Base-by-base conservation (phyloP, 2,797 vertebrate genomes). In the Mionectes olivaceus region DNA sequence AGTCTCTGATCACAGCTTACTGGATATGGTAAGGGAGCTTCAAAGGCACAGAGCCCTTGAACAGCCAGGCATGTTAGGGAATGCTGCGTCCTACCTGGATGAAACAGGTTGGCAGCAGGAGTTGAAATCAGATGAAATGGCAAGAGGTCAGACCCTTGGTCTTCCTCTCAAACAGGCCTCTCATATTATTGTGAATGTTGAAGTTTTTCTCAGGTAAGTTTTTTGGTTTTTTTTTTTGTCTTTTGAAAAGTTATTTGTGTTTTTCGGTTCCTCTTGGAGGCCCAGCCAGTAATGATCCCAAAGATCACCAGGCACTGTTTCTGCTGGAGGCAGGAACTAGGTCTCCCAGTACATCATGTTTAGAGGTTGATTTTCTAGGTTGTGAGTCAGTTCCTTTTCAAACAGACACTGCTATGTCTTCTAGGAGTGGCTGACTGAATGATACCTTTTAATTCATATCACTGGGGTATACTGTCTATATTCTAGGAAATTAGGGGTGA, bases 1-100 rank as follows among this genome's bases (percentile, higher is more conserved):
- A 13, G 44, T 39, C 3, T 73, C 8, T 37, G 46, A 0, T 41
- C 43, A 27, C 19, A 0, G 3, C 5, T 21, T 57, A 8, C 33
- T 49, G 73, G 53, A 10, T 56, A 49, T n/a, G 19, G 22, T 44
- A 11, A 35, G 13, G 43, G 32, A 75, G 18, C 56, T 78, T 43
- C 32, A 49, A 41, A 90, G 53, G 25, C 52, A 27, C 27, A 9
- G 67, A 69, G 50, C 15, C 46, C 5, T 4, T 17, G 41, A 12
- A 7, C 4, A 76, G 43, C 7, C 61, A 46, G 69, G 65, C 16
- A 4, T 1, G 2, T 32, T 28, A 52, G 61, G 63, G 49, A 28
- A 59, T 78, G 69, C 73, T 88, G 24, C 7, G 10, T 73, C 47
- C 71, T 55, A 32, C 75, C 60, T 57, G 68, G 50, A 33, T 19